Evolutionary conservation across 2,113 vertebrate species (phyloP).

Genomic region (Talpa occidentalis): DNA sequence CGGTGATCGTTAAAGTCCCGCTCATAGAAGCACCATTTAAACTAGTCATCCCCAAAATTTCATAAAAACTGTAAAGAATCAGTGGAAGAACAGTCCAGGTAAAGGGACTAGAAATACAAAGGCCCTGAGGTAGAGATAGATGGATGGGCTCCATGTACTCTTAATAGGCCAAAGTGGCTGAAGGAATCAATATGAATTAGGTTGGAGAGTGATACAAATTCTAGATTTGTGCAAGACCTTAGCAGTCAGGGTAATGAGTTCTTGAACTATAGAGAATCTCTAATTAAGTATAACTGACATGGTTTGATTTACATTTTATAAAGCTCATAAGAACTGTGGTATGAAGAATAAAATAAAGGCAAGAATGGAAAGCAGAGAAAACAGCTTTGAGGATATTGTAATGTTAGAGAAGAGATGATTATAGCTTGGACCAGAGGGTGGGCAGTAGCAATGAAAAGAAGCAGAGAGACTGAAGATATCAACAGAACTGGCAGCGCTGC

Average conservation of each 20-base stretch:
- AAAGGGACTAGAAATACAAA: too few relatives aligned
- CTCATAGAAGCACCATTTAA: background rate
- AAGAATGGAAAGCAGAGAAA: constrained; percentile 2
- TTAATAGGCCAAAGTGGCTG: background rate
- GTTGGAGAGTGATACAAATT: background rate
- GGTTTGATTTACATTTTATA: background rate
- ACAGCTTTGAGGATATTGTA: background rate
- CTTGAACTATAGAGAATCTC: background rate
- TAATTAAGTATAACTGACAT: background rate
- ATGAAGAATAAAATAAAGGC: background rate
- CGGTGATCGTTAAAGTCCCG: background rate
- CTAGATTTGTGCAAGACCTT: background rate
- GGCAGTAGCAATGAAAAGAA: background rate
- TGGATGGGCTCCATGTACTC: background rate
- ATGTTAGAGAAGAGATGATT: background rate
- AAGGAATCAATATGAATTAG: background rate
- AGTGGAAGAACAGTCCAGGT: background rate
- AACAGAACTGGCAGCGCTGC: background rate
- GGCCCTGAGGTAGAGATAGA: background rate
- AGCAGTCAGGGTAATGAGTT: background rate
- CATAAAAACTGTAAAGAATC: background rate
- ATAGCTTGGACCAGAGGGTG: background rate
- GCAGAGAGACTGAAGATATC: background rate
- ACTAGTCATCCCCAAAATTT: background rate
- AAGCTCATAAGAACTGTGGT: background rate